Evolutionary conservation across 2,888 invertebrate genomes (phyloP), one percentile per base, ranked within the genome.

Genomic region (Drosophila pseudotalamancana): DNA sequence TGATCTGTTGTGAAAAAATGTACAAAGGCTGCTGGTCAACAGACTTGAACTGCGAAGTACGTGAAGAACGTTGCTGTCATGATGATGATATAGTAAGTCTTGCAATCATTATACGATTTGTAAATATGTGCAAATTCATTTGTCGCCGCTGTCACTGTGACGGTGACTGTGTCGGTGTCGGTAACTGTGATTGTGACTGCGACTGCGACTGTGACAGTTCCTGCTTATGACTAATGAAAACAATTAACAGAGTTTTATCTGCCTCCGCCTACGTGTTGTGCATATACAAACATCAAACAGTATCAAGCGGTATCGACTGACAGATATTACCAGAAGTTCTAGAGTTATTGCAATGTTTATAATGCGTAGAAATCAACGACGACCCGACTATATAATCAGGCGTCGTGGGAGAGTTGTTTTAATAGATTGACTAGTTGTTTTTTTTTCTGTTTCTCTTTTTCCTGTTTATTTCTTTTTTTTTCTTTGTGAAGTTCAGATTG

Each of bases 161-260:
- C 4, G 37, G 50, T 48, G 49, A 29, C 3, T 45, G 50, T 48
- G n/a, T n/a, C n/a, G n/a, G n/a, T n/a, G n/a, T n/a, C n/a, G n/a
- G n/a, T n/a, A n/a, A n/a, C n/a, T n/a, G n/a, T 37, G 37, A 0
- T 16, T 16, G 42, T 6, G 25, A 23, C 21, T 8, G 23, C 11
- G 23, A 11, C 12, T 37, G 27, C 18, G 27, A 27, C 6, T 42
- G 55, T 50, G 61, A 34, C 11, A 43, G 56, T 54, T 46, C 50
- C 45, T 61, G 72, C 11, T 51, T 69, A 69, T 81, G 81, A 81
- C 77, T 81, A 86, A 80, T 77, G 61, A 59, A 82, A 69, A 74
- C 74, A 86, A 81, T 81, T 86, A 86, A 72, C 74, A 67, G 69
- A 56, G 56, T 86, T 80, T 77, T 60, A 70, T 67, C 69, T 57